phyloP scores from a whole-genome alignment of 2,797 vertebrate genomes.

The Numenius phaeopus region DNA sequence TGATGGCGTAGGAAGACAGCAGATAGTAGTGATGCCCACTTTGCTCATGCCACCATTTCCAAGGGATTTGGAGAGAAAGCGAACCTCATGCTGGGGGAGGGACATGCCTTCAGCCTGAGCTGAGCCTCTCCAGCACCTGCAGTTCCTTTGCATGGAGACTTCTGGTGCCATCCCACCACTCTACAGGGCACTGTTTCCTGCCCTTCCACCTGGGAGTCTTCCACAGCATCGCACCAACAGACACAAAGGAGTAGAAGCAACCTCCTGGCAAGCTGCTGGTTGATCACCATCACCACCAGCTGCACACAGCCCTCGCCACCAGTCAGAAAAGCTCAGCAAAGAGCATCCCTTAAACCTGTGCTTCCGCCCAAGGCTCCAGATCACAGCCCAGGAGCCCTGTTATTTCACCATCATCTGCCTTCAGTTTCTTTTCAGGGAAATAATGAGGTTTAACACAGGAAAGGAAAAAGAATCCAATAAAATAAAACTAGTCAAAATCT shows the following conservation, averaged over 20 bases:
- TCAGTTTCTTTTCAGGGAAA: neutral
- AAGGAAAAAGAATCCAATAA: neutral
- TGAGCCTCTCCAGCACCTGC: neutral
- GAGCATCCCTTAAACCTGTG: neutral
- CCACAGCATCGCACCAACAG: neutral
- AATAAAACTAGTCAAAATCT: neutral
- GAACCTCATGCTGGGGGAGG: neutral
- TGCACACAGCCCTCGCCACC: neutral
- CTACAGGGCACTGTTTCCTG: neutral
- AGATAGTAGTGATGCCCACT: neutral
- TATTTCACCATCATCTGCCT: neutral
- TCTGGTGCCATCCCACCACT: neutral
- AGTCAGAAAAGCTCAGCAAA: neutral
- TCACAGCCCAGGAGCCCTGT: neutral
- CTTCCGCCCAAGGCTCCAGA: neutral
- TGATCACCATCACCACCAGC: neutral
- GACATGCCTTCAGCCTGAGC: neutral
- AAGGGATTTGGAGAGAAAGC: neutral
- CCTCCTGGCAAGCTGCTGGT: neutral
- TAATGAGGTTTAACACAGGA: neutral
- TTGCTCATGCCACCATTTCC: neutral
- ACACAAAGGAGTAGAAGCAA: neutral
- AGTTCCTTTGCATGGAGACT: neutral
- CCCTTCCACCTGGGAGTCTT: neutral
- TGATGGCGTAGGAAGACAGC: neutral